A percentile compares a stretch with the other conserved stretches of the same genome.
phyloP scores from a whole-genome alignment of 1,140 invertebrate genomes.

The Oncopeltus fasciatus region DNA sequence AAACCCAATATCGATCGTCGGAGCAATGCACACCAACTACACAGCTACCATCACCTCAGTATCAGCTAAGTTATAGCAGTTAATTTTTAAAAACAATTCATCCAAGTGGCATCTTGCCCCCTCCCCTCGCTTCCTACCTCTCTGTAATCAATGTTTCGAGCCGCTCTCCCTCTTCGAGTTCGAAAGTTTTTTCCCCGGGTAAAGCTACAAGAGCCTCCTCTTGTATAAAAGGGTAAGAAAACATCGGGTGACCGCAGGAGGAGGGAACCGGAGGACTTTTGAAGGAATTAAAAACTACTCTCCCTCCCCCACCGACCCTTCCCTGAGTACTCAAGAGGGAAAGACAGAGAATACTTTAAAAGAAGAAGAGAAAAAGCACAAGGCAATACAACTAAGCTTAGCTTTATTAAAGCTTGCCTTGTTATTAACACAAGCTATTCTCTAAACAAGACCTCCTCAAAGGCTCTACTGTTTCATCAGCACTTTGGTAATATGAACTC shows the following conservation, averaged over 20 bases:
- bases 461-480: not conserved
- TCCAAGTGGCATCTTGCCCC: no score
- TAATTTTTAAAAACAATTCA: no score
- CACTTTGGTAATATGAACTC: constrained; percentile 2
- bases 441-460: constrained; percentile 2
- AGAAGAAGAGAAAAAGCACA: not conserved
- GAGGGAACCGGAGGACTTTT: not conserved
- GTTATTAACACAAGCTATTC: constrained; percentile 5
- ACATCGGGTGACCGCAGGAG: constrained; percentile 1
- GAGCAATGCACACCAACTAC: no score
- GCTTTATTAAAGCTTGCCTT: constrained; percentile 2
- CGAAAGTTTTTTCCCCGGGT: no score
- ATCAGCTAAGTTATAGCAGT: no score
- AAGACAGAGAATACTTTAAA: not conserved
- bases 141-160: no score
- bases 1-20: no score
- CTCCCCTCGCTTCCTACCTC: no score
- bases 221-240: not conserved
- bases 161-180: no score
- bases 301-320: no score
- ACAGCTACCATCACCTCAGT: no score
- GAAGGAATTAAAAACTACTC: not conserved
- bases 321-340: not conserved
- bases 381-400: constrained; percentile 4
- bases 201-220: not conserved